A percentile compares a stretch with the other conserved stretches of the same genome.
phyloP scores from a whole-genome alignment of 1,140 invertebrate species.

The Caenorhabditis remanei region DNA sequence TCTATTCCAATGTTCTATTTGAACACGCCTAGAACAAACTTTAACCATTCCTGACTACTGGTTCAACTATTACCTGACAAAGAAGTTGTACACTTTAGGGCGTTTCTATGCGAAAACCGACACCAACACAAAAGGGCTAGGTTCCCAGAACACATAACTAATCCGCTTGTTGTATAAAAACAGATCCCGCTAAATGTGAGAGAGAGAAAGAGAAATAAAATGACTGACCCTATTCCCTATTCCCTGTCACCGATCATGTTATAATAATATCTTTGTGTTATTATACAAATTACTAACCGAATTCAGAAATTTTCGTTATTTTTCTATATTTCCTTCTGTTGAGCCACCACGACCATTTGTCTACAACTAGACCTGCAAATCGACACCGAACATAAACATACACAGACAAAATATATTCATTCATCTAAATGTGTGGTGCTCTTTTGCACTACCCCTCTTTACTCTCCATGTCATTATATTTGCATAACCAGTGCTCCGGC shows the following conservation, averaged over 20 bases:
- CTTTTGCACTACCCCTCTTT: conserved; percentile 23
- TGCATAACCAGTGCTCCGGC: conserved; percentile 51
- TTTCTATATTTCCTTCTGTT: background rate
- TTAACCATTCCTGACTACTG: conserved; percentile 6
- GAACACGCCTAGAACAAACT: conserved; percentile 31
- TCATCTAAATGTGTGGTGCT: conserved; percentile 47
- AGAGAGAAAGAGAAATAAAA: background rate
- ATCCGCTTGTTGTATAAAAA: conserved; percentile 56
- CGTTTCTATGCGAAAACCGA: background rate
- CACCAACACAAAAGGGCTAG: conserved; percentile 2
- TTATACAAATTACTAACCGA: conserved; percentile 41
- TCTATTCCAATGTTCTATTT: background rate
- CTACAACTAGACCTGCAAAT: conserved; percentile 36
- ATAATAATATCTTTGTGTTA: background rate
- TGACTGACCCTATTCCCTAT: conserved; percentile 51
- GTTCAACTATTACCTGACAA: background rate
- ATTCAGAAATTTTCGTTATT: background rate
- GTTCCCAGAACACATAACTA: conserved; percentile 55
- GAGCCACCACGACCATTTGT: conserved; percentile 18
- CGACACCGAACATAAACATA: conserved; percentile 42
- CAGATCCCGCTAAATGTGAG: conserved; percentile 52
- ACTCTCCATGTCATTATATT: conserved; percentile 55
- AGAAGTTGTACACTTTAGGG: conserved; percentile 32
- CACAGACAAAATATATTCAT: conserved; percentile 36
- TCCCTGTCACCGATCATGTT: background rate